Conservation (phyloP, 1,140 invertebrate species). For the Drosophila parabipectinata region DNA sequence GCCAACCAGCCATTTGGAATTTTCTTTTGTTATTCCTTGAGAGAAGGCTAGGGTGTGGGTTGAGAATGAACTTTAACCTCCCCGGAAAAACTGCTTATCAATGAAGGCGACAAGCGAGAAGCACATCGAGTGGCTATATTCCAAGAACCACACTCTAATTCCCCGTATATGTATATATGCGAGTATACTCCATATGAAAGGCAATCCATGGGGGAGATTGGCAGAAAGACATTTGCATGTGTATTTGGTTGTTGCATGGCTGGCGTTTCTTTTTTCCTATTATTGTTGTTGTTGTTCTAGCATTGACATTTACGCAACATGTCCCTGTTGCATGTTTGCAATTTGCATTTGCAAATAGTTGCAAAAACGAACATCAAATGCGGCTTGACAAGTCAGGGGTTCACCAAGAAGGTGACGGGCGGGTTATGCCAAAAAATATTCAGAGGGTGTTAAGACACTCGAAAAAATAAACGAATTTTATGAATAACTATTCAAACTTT, state of each 20-base stretch:
- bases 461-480: background rate
- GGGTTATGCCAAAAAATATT: background rate
- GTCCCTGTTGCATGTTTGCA: conserved; percentile 82
- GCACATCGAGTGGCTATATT: conserved; percentile 37
- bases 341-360: conserved; percentile 83
- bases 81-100: conserved; percentile 47
- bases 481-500: too few relatives aligned
- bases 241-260: conserved; percentile 37
- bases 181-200: background rate
- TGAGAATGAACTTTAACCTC: background rate
- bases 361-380: conserved; percentile 82
- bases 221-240: conserved; percentile 49
- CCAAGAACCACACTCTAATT: conserved; percentile 8
- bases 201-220: conserved; percentile 32
- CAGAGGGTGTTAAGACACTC: background rate
- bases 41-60: too few relatives aligned
- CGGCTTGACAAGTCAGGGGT: conserved; percentile 42
- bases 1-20: conserved; percentile 19
- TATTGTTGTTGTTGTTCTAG: conserved; percentile 22
- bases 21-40: conserved; percentile 29
- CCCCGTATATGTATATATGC: background rate
- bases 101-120: conserved; percentile 35
- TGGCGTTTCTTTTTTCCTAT: conserved; percentile 4
- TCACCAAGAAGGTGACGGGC: background rate
- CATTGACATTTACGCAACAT: conserved; percentile 82